Percentiles rank a stretch among this genome's conserved stretches.
Conservation (phyloP, 1,140 invertebrate species). For the Aphidius gifuensis region DNA sequence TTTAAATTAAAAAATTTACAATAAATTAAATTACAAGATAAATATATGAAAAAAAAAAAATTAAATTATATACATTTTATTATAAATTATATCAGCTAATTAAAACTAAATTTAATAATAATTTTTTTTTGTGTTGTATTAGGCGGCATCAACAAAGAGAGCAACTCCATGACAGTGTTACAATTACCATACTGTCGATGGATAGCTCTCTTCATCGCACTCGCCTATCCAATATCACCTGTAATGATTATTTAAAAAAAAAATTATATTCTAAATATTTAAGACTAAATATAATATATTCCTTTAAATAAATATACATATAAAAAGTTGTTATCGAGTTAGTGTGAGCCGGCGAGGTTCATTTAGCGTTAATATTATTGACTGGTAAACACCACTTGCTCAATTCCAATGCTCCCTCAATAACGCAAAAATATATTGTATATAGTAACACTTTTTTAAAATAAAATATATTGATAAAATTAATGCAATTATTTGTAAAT, state of each 20-base stretch:
- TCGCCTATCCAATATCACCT: constrained; percentile 37
- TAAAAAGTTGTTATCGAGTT: constrained; percentile 43
- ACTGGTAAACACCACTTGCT: constrained; percentile 41
- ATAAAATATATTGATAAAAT: too few relatives aligned
- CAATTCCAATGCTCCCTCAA: not conserved
- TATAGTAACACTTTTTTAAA: not conserved
- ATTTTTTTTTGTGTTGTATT: constrained; percentile 33
- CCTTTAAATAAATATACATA: not conserved
- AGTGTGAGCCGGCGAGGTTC: constrained; percentile 44
- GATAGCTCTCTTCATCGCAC: constrained; percentile 67
- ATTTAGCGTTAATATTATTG: constrained; percentile 50
- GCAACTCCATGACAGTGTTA: constrained; percentile 67
- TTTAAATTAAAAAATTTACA: too few relatives aligned
- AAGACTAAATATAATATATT: too few relatives aligned
- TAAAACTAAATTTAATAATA: too few relatives aligned
- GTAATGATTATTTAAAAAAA: not conserved
- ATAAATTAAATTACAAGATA: too few relatives aligned
- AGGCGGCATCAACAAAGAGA: constrained; percentile 63
- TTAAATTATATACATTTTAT: too few relatives aligned
- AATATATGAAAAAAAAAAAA: not conserved
- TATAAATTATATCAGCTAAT: too few relatives aligned
- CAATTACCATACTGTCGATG: constrained; percentile 65
- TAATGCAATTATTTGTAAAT: too few relatives aligned
- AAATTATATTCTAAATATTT: not conserved
- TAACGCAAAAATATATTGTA: not conserved